Evolutionary conservation across 2,113 vertebrate genomes (phyloP).

Genomic region (Alces alces): DNA sequence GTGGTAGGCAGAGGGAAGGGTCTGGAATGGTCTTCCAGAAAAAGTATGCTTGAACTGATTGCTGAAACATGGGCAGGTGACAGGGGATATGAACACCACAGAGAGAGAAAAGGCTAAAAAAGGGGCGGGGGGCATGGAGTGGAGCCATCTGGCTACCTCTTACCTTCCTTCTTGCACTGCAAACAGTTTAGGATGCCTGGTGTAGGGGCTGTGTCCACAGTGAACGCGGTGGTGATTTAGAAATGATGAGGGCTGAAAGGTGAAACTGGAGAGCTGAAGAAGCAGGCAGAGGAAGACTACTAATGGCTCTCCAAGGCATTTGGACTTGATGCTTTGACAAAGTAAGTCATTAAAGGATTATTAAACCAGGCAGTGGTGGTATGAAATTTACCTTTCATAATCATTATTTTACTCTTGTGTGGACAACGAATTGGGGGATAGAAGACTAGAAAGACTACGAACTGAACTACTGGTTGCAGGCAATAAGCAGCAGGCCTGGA

Average conservation of each 20-base stretch:
- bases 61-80: neutral
- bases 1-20: neutral
- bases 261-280: neutral
- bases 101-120: neutral
- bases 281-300: neutral
- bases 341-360: neutral
- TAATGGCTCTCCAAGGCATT: neutral
- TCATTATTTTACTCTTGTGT: neutral
- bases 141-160: neutral
- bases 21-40: neutral
- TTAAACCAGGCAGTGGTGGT: neutral
- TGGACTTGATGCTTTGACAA: neutral
- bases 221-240: neutral
- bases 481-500: neutral
- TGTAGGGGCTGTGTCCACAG: rapidly evolving
- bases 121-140: neutral
- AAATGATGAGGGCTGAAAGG: neutral
- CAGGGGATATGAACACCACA: neutral
- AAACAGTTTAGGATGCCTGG: neutral
- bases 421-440: neutral
- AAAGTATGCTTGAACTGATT: neutral
- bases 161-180: neutral
- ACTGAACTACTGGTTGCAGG: neutral
- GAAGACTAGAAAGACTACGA: neutral
- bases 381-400: neutral